Evolutionary conservation across 2,113 vertebrate genomes (phyloP).

Genomic region (Rhodinocichla rosea): DNA sequence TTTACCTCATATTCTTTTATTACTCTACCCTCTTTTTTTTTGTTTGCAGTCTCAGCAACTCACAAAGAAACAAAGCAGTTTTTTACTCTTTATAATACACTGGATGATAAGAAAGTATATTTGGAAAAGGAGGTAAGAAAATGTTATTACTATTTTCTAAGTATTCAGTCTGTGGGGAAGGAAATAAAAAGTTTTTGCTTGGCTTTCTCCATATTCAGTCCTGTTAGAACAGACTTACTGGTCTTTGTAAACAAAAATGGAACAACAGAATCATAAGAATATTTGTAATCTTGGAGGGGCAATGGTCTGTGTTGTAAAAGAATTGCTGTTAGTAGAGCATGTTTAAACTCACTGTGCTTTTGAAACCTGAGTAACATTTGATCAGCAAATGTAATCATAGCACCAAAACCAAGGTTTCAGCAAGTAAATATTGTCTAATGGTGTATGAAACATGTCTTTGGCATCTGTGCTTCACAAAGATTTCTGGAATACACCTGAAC

Average conservation of each 20-base stretch:
- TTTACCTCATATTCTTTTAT: background rate
- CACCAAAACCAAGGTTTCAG: background rate
- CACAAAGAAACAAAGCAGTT: slow-evolving; percentile 99
- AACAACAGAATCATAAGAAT: background rate
- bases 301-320: background rate
- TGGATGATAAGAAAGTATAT: slow-evolving; percentile 98
- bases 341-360: background rate
- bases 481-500: background rate
- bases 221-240: background rate
- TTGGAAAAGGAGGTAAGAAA: slow-evolving; percentile 93
- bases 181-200: background rate
- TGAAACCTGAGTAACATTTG: background rate
- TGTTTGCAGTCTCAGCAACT: slow-evolving; percentile 88
- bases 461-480: background rate
- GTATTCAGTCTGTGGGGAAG: background rate
- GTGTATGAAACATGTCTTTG: background rate
- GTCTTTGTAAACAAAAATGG: background rate
- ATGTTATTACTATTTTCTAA: background rate
- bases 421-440: background rate
- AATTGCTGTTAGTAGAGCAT: background rate
- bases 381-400: background rate
- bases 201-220: background rate
- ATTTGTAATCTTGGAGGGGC: background rate
- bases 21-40: background rate
- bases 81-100: slow-evolving; percentile 96